Percentiles rank a stretch among this genome's conserved stretches.
Evolutionary conservation across 2,113 vertebrate species (phyloP).

Genomic region (Climacteris rufus): DNA sequence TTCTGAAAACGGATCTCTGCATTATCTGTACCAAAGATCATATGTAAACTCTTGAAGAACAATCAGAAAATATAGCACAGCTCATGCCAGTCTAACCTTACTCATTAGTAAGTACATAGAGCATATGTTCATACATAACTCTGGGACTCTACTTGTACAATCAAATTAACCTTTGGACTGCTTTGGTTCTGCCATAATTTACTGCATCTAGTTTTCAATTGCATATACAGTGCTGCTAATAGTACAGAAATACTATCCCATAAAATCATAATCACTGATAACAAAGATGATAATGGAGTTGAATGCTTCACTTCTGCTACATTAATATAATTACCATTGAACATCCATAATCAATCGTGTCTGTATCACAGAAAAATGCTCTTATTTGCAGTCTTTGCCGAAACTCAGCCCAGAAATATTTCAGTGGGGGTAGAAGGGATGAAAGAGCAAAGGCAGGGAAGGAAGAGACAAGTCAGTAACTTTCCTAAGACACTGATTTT

Average conservation of each 20-base stretch:
- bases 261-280: not conserved
- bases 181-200: not conserved
- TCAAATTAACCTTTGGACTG: slow-evolving; percentile 24
- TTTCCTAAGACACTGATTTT: not conserved
- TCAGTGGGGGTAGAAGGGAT: not conserved
- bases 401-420: not conserved
- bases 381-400: not conserved
- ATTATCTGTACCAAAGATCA: slow-evolving; percentile 51
- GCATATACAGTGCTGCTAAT: not conserved
- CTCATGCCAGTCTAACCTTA: slow-evolving; percentile 23
- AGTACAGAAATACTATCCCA: not conserved
- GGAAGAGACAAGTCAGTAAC: not conserved
- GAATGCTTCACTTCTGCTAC: not conserved
- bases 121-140: not conserved
- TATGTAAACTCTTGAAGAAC: slow-evolving; percentile 34
- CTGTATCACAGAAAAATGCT: not conserved
- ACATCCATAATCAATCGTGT: not conserved
- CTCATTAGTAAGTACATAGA: not conserved
- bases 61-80: slow-evolving; percentile 30
- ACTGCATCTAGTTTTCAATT: not conserved
- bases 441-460: not conserved
- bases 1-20: slow-evolving; percentile 42
- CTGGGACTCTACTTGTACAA: not conserved
- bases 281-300: not conserved
- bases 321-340: not conserved